Evolutionary conservation across 2,113 vertebrate species (phyloP).

Genomic region (Chaenogobius annularis): DNA sequence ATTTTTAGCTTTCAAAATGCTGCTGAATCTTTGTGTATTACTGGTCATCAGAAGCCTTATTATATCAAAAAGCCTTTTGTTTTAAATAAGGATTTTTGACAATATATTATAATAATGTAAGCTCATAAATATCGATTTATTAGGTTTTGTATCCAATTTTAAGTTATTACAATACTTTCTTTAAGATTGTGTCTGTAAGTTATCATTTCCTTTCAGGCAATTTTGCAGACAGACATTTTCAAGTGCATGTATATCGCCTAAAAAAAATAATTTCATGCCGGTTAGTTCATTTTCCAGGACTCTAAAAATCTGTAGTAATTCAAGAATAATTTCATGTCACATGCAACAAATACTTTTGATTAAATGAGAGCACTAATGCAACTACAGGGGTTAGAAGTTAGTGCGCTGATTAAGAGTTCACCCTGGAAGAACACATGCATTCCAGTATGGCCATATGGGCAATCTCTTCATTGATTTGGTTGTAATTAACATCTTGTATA

Average conservation of each 20-base stretch:
- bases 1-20: no score
- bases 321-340: constrained; percentile 8
- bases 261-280: background rate
- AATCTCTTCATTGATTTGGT: background rate
- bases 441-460: background rate
- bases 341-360: constrained; percentile 28
- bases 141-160: no score
- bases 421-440: constrained; percentile 41
- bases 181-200: no score
- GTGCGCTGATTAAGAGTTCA: constrained; percentile 56
- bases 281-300: background rate
- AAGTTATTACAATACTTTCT: no score
- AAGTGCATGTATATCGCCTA: background rate
- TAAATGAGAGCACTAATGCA: constrained; percentile 23
- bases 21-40: no score
- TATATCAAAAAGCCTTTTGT: no score
- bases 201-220: background rate
- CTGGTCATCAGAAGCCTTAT: no score
- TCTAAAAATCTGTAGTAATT: background rate
- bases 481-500: background rate
- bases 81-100: no score
- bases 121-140: no score
- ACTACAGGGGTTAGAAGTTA: constrained; percentile 51
- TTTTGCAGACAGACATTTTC: background rate
- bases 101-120: no score